A percentile compares a stretch with the other conserved stretches of the same genome.
phyloP scores from a whole-genome alignment of 2,888 invertebrate species.

The Acleris emargana region DNA sequence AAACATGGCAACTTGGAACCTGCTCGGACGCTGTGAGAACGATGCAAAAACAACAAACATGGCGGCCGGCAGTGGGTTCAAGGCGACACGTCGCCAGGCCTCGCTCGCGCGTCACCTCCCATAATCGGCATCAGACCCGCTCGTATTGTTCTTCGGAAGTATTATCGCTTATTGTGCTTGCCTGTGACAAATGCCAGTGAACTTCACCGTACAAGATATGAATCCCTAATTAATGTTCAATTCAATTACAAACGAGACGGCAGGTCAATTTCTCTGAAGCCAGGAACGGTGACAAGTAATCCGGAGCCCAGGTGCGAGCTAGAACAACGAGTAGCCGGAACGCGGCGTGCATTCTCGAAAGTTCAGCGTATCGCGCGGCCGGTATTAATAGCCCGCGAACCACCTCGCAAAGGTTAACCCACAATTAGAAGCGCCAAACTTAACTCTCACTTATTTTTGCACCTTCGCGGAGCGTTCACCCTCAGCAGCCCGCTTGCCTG shows the following conservation, averaged over 20 bases:
- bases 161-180: constrained; percentile 28
- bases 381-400: constrained; percentile 65
- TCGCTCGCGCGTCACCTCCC: constrained; percentile 26
- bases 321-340: constrained; percentile 38
- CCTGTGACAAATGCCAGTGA: constrained; percentile 24
- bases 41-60: constrained; percentile 48
- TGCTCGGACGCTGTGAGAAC: constrained; percentile 42
- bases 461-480: constrained; percentile 49
- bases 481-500: constrained; percentile 4
- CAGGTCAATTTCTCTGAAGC: neutral
- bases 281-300: constrained; percentile 11
- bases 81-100: constrained; percentile 38
- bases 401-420: constrained; percentile 74
- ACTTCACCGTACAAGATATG: constrained; percentile 19
- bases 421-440: constrained; percentile 75
- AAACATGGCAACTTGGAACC: constrained; percentile 28
- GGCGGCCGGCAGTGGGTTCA: constrained; percentile 41
- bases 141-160: constrained; percentile 13
- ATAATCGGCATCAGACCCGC: constrained; percentile 9
- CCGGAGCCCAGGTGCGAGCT: constrained; percentile 39
- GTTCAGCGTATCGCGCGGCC: constrained; percentile 48
- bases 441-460: constrained; percentile 76
- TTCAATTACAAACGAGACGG: too few species aligned
- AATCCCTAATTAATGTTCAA: too few species aligned
- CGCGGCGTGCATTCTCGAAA: constrained; percentile 59